Percentiles rank a stretch among this genome's conserved stretches.
Conservation (phyloP, 1,140 invertebrate genomes). For the Drosophila sp. region DNA sequence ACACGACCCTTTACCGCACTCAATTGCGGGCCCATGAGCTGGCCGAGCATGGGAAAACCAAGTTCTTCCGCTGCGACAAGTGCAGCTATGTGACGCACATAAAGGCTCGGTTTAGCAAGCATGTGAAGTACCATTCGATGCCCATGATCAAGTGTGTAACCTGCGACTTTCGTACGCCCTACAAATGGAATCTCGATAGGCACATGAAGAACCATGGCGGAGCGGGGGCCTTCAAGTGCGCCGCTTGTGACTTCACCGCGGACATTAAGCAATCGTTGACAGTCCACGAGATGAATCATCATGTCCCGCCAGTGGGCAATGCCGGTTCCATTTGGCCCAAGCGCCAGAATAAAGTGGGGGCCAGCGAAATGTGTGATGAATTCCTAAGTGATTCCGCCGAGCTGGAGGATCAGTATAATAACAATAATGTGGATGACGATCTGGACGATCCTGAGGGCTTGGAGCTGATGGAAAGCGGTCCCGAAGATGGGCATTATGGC, state of each 20-base stretch:
- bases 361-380: slow-evolving; percentile 85
- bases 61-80: slow-evolving; percentile 93
- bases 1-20: slow-evolving; percentile 82
- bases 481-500: slow-evolving; percentile 55
- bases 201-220: slow-evolving; percentile 96
- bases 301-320: slow-evolving; percentile 90
- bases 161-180: slow-evolving; percentile 95
- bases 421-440: slow-evolving; percentile 78
- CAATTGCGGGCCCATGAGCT: slow-evolving; percentile 84
- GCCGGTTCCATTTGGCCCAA: slow-evolving; percentile 84
- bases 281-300: slow-evolving; percentile 95
- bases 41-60: slow-evolving; percentile 85
- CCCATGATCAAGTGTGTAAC: slow-evolving; percentile 96
- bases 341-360: slow-evolving; percentile 88
- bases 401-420: slow-evolving; percentile 77
- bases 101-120: slow-evolving; percentile 94
- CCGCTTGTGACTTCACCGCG: slow-evolving; percentile 94
- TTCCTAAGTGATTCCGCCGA: slow-evolving; percentile 78
- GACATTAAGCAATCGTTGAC: slow-evolving; percentile 96
- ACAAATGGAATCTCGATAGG: slow-evolving; percentile 90
- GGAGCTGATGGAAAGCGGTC: slow-evolving; percentile 47
- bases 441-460: slow-evolving; percentile 55
- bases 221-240: slow-evolving; percentile 91
- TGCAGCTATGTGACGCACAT: slow-evolving; percentile 96
- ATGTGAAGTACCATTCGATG: slow-evolving; percentile 97